Conservation (phyloP, 2,113 vertebrate genomes). For the Himantopus leucocephalus region DNA sequence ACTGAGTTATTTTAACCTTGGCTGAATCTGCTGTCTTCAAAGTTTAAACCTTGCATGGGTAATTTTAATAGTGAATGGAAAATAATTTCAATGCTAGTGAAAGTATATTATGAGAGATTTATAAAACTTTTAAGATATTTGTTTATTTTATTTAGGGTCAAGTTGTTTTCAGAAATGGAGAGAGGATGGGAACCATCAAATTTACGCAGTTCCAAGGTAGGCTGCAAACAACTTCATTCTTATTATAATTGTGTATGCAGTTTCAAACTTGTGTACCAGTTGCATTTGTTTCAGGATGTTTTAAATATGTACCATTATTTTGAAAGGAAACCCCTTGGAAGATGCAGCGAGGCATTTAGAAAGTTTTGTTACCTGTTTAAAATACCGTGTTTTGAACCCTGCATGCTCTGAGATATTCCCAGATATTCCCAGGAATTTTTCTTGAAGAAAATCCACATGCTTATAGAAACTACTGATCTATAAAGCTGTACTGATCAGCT, state of each 20-base stretch:
- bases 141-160: slow-evolving; percentile 87
- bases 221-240: slow-evolving; percentile 43
- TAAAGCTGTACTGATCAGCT: neutral
- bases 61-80: neutral
- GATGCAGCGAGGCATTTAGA: neutral
- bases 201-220: slow-evolving; percentile 99
- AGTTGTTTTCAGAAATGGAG: slow-evolving; percentile 98
- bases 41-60: neutral
- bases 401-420: neutral
- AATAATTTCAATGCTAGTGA: neutral
- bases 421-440: neutral
- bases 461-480: neutral
- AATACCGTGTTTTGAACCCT: neutral
- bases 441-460: neutral
- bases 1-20: neutral
- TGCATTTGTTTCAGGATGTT: neutral
- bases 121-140: slow-evolving; percentile 26
- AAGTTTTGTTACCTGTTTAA: neutral
- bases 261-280: neutral
- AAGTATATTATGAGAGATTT: neutral
- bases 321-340: neutral
- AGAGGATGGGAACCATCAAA: slow-evolving; percentile 98
- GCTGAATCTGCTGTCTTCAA: neutral
- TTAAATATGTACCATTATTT: neutral
- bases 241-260: neutral